phyloP scores from a whole-genome alignment of 1,140 invertebrate species.

The Drosophila hydei region DNA sequence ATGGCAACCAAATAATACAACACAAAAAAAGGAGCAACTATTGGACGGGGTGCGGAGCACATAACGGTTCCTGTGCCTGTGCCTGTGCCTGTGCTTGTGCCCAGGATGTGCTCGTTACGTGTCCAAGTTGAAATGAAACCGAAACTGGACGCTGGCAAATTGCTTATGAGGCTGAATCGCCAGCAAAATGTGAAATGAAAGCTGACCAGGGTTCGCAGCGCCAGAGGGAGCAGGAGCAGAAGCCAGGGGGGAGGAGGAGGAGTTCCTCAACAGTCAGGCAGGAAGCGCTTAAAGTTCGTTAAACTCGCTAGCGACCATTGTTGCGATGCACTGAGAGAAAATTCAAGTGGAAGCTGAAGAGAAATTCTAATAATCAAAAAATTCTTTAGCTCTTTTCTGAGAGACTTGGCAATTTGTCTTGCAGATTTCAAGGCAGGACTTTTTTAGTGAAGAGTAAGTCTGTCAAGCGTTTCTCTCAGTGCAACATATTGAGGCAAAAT shows the following conservation, averaged over 20 bases:
- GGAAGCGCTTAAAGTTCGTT: conserved; percentile 76
- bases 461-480: conserved; percentile 1
- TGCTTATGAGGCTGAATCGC: conserved; percentile 46
- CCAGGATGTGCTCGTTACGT: conserved; percentile 53
- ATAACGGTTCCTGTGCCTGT: conserved; percentile 25
- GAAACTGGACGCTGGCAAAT: conserved; percentile 71
- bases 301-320: conserved; percentile 64
- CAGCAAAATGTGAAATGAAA: conserved; percentile 70
- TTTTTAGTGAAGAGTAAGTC: too few relatives aligned
- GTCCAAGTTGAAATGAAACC: conserved; percentile 70
- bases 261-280: conserved; percentile 51
- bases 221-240: background rate
- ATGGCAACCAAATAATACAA: conserved; percentile 7
- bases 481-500: conserved; percentile 8
- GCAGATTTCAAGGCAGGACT: too few relatives aligned
- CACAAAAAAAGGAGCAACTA: conserved; percentile 1
- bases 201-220: conserved; percentile 22
- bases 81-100: conserved; percentile 25
- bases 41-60: conserved; percentile 10
- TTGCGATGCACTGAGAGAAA: conserved; percentile 27
- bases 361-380: background rate
- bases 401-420: too few relatives aligned
- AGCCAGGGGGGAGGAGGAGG: conserved; percentile 7
- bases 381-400: background rate
- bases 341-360: background rate